Conservation (phyloP, 2,113 vertebrate species). For the Pristiophorus japonicus region DNA sequence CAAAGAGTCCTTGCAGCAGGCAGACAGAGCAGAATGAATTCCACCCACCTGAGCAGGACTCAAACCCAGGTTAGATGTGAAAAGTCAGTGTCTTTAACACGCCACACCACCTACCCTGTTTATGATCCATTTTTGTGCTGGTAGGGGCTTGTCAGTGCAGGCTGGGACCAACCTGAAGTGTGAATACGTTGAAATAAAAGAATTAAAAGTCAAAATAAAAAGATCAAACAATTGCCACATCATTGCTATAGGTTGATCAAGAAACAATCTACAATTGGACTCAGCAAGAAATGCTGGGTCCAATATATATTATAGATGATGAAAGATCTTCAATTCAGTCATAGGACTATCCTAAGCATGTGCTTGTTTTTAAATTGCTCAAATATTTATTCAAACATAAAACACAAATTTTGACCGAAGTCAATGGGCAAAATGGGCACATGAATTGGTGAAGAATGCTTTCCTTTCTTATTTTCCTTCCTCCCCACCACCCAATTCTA, state of each 20-base stretch:
- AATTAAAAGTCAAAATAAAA: conserved; percentile 7
- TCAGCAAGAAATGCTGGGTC: neutral
- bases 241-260: neutral
- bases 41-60: neutral
- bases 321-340: neutral
- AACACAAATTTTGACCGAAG: neutral
- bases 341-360: neutral
- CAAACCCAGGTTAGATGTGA: neutral
- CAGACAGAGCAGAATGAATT: neutral
- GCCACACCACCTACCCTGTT: neutral
- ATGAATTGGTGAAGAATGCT: neutral
- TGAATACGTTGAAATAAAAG: neutral
- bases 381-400: neutral
- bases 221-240: neutral
- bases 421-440: neutral
- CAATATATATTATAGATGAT: neutral
- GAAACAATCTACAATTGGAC: neutral
- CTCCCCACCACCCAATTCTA: neutral
- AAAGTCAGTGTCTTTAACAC: neutral
- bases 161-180: neutral
- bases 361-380: neutral
- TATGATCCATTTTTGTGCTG: neutral
- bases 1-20: neutral
- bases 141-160: neutral
- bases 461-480: neutral